Evolutionary conservation across 2,113 vertebrate genomes (phyloP).

Genomic region (Amia ocellicauda): DNA sequence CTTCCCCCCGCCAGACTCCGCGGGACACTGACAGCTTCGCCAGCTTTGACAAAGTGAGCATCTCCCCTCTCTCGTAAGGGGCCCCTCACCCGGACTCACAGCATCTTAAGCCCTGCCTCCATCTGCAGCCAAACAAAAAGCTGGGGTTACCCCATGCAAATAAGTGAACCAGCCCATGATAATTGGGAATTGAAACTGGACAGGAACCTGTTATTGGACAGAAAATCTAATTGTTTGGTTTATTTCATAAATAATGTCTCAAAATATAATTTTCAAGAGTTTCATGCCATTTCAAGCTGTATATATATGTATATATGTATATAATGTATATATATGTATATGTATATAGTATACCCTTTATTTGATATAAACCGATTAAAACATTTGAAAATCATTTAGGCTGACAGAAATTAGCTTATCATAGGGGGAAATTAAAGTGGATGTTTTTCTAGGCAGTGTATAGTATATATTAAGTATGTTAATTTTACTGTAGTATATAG

Average conservation of each 20-base stretch:
- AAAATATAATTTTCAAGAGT: constrained; percentile 7
- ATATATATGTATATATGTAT: constrained; percentile 7
- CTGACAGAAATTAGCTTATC: too few species aligned
- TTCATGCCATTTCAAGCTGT: constrained; percentile 4
- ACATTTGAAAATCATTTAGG: too few species aligned
- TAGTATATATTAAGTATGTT: too few species aligned
- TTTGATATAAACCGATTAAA: too few species aligned
- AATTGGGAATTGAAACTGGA: neutral
- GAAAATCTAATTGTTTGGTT: constrained; percentile 12
- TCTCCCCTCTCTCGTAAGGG: constrained; percentile 51
- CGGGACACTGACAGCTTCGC: constrained; percentile 85
- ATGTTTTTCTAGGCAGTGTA: too few species aligned
- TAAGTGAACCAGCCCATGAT: neutral
- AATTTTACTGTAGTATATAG: too few species aligned
- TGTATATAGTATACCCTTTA: too few species aligned
- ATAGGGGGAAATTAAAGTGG: too few species aligned
- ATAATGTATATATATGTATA: constrained; percentile 19
- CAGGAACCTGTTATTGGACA: constrained; percentile 10
- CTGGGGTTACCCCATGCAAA: neutral
- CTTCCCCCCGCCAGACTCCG: constrained; percentile 78
- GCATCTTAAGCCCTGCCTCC: constrained; percentile 41
- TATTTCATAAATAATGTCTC: constrained; percentile 5
- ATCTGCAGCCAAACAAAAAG: constrained; percentile 48
- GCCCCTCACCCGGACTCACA: constrained; percentile 12
- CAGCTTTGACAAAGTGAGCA: constrained; percentile 99